A percentile compares a stretch with the other conserved stretches of the same genome.
These are phyloP conservation scores for Morbakka virulenta DNA, from an alignment of 30 jellyfish, hydroid and myxozoan genomes.

Conservation along the genomic window DNA sequence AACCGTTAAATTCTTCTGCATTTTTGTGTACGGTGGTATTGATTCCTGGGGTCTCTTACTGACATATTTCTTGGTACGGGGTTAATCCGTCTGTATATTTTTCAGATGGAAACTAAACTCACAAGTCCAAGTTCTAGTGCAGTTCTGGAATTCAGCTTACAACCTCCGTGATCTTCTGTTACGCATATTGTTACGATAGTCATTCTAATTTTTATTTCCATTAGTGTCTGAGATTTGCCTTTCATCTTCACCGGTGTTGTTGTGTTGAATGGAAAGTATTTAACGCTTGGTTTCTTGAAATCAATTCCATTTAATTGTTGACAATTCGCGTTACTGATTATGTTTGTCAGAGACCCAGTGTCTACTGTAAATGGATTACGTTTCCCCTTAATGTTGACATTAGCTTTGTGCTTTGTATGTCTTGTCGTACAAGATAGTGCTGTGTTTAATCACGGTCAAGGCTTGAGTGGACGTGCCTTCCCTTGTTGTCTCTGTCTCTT, in stretches of 20 bases:
- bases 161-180: conserved; percentile 42
- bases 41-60: too few species aligned
- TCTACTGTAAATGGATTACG: conserved; percentile 11
- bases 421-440: background rate
- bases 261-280: conserved; percentile 15
- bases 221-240: conserved; percentile 23
- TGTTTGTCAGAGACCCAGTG: conserved; percentile 47
- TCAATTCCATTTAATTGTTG: conserved; percentile 3
- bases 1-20: too few species aligned
- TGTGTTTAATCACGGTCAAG: background rate
- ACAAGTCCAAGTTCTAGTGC: conserved; percentile 40
- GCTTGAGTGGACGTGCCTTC: background rate
- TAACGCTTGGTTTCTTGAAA: conserved; percentile 6
- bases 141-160: conserved; percentile 25
- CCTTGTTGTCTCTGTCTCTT: background rate
- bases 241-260: too few species aligned
- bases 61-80: too few species aligned
- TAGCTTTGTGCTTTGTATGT: conserved; percentile 5
- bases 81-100: too few species aligned
- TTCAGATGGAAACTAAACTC: too few species aligned
- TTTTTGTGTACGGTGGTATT: too few species aligned
- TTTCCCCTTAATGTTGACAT: conserved; percentile 7
- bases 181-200: conserved; percentile 25
- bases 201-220: background rate
- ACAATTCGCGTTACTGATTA: background rate